Evolutionary conservation across 2,113 vertebrate genomes (phyloP), one percentile per base, ranked within the genome.

Genomic region (Gadus chalcogrammus): DNA sequence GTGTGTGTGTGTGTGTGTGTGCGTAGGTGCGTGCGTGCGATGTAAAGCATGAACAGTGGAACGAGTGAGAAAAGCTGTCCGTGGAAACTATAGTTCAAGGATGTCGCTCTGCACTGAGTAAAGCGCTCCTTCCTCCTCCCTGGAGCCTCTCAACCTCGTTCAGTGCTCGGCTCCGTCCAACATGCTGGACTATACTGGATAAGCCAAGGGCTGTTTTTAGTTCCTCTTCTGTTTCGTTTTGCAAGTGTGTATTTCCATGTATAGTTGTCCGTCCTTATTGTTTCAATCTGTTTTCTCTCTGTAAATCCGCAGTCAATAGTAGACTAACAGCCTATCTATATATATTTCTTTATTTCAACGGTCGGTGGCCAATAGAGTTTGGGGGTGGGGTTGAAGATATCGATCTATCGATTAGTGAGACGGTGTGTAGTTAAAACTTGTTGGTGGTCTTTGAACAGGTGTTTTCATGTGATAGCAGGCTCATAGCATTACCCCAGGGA

Each of bases 391-490:
- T 82, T 82, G 87, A 89, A 71, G 72, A 80, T 73, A 75, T 71
- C 17, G 55, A 58, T 58, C 55, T 58, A 58, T 58, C 15, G 55
- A 58, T 58, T n/a, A n/a, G 55, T 65, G 31, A 38, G 15, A 17
- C 15, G 12, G 31, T 70, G 71, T 72, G 69, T 73, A 60, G 55
- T 48, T 67, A 20, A 56, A 12, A 68, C 72, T 82, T 66, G 73
- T 82, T 82, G 67, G 73, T 82, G 81, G 72, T 70, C 52, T 56
- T 73, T 86, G 85, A 91, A 91, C 91, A 93, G 88, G 89, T 91
- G 91, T 90, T 92, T 84, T 87, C 84, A 87, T 70, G 80, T 75
- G 91, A 91, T 88, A 92, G 91, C 84, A 65, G 80, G 76, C 71
- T 79, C 80, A 85, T 87, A 88, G 91, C 87, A 90, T 92, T 89